A percentile compares a stretch with the other conserved stretches of the same genome.
phyloP scores from a whole-genome alignment of 2,888 invertebrate species.

The Drosophila sordidula region DNA sequence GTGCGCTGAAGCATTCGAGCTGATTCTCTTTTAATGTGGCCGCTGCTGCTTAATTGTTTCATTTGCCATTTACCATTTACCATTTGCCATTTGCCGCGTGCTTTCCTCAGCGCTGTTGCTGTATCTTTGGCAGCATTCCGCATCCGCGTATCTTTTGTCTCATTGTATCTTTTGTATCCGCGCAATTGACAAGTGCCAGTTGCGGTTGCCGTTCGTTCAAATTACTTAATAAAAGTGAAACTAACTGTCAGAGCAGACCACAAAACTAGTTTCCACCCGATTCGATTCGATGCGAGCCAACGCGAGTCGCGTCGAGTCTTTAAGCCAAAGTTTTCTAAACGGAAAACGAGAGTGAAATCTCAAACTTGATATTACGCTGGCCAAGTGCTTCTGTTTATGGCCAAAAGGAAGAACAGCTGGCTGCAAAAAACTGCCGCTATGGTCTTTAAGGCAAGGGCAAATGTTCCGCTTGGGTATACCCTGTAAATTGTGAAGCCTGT shows the following conservation, averaged over 20 bases:
- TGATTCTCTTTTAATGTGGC: conserved; percentile 45
- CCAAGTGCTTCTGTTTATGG: conserved; percentile 7
- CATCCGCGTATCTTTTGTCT: conserved; percentile 12
- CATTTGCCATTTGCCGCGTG: conserved; percentile 45
- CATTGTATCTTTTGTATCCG: conserved; percentile 20
- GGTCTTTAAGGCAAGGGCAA: neutral
- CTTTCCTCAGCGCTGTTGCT: conserved; percentile 46
- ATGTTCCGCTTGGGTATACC: neutral
- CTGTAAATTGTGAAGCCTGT: neutral
- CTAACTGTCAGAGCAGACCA: conserved; percentile 52
- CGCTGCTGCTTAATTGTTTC: conserved; percentile 59
- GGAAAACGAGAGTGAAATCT: conserved; percentile 41
- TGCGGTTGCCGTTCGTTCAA: conserved; percentile 56
- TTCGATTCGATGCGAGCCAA: conserved; percentile 2
- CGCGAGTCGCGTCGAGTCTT: conserved; percentile 58
- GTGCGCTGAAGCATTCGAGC: conserved; percentile 38
- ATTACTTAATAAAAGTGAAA: conserved; percentile 79
- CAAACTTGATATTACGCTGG: conserved; percentile 11
- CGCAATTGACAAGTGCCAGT: conserved; percentile 66
- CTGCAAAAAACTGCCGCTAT: neutral
- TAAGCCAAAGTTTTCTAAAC: conserved; percentile 35
- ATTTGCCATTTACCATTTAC: conserved; percentile 39
- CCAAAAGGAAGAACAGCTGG: conserved; percentile 2
- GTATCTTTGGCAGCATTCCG: conserved; percentile 22
- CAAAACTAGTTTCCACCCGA: conserved; percentile 48